These are phyloP conservation scores for Amyelois transitella DNA, from an alignment of 1,140 invertebrate species.

Conservation along the genomic window DNA sequence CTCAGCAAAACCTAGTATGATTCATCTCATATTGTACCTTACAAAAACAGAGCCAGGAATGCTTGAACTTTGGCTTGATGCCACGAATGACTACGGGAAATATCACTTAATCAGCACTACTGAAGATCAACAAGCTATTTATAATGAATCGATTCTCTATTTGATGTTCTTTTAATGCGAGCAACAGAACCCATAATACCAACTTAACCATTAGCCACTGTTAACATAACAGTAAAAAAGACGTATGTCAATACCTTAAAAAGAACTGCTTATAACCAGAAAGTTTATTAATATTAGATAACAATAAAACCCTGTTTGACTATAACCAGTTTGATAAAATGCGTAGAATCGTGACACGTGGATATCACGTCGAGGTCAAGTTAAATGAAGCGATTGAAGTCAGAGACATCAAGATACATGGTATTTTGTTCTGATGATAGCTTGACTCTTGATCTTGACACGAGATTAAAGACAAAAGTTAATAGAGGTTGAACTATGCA, in stretches of 20 bases:
- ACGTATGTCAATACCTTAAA: no score
- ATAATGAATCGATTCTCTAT: neutral
- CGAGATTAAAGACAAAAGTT: no score
- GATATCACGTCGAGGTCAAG: neutral
- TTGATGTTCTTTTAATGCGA: neutral
- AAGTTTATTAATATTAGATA: neutral
- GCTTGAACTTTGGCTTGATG: conserved; percentile 38
- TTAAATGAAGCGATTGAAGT: neutral
- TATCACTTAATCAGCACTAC: conserved; percentile 33
- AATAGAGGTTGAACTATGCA: no score
- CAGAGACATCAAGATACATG: neutral
- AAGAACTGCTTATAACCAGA: neutral
- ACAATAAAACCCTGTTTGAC: neutral
- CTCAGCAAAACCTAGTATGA: neutral
- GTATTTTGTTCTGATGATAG: neutral
- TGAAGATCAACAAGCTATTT: neutral
- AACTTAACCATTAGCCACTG: neutral
- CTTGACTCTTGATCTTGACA: neutral
- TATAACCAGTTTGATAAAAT: neutral
- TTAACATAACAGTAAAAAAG: no score
- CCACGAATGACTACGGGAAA: conserved; percentile 34
- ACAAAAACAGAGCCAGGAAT: conserved; percentile 34
- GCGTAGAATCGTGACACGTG: neutral
- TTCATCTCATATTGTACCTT: neutral
- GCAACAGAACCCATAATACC: neutral